These are phyloP conservation scores for Hyles vespertilio DNA, from an alignment of 1,140 invertebrate genomes.

Conservation along the genomic window DNA sequence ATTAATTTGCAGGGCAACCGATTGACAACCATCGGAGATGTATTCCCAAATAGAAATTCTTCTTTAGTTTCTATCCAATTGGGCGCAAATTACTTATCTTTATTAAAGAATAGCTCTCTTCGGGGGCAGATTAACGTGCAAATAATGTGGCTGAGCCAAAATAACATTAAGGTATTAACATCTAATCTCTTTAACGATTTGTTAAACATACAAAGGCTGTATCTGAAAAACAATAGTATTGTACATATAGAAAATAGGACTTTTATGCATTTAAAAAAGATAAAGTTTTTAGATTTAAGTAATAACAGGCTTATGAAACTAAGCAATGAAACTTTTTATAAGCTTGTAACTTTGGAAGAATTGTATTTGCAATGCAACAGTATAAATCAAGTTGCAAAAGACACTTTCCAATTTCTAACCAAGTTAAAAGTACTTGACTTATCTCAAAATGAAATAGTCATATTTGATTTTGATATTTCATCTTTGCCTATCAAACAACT, in stretches of 20 bases:
- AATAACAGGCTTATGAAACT: constrained; percentile 83
- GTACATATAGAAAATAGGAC: constrained; percentile 86
- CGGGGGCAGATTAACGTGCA: constrained; percentile 86
- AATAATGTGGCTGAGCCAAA: constrained; percentile 91
- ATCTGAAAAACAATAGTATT: constrained; percentile 90
- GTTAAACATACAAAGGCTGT: constrained; percentile 84
- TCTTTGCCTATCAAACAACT: constrained; percentile 78
- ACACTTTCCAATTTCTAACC: constrained; percentile 78
- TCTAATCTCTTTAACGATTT: constrained; percentile 85
- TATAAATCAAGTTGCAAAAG: constrained; percentile 78
- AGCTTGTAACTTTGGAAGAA: constrained; percentile 80
- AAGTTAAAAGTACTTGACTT: constrained; percentile 81
- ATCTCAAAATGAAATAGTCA: constrained; percentile 79
- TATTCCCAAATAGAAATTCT: constrained; percentile 84
- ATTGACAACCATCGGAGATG: constrained; percentile 85
- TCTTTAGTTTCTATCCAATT: constrained; percentile 91
- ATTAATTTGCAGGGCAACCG: constrained; percentile 91
- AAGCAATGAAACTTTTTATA: constrained; percentile 79
- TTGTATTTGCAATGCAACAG: constrained; percentile 80
- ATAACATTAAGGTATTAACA: constrained; percentile 84
- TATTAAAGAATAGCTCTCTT: constrained; percentile 87
- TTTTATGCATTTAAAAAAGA: constrained; percentile 84
- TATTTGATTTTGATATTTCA: constrained; percentile 79
- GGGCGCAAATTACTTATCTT: constrained; percentile 86
- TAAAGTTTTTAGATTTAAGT: constrained; percentile 88